Base-by-base conservation (phyloP, 2,113 vertebrate species). In the Aspidoscelis tigris region DNA sequence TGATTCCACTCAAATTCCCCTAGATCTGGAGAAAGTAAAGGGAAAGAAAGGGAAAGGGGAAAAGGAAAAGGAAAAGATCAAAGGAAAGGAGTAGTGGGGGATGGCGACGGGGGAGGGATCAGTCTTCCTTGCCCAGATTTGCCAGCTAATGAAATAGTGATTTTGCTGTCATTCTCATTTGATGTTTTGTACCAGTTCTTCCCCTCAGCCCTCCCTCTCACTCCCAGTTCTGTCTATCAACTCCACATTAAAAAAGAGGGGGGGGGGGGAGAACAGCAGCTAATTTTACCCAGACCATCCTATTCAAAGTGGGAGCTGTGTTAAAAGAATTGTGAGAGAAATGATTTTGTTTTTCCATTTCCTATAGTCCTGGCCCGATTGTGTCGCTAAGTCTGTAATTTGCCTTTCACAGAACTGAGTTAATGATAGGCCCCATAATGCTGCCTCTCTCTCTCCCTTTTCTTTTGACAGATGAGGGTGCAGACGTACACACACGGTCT, bases 271-370 rank as follows among this genome's bases (percentile, higher is more conserved):
- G n/a, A 33, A 33, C 72, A 43, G 33, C 53, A 71, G 66, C 43
- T 82, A 75, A 81, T 87, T 87, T 80, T 71, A 71, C 78, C 47
- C 43, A 5, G 14, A 3, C 75, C 75, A 2, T 39, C 14, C 26
- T 72, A 26, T 0, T 0, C 68, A 81, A 90, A 39, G 39, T 82
- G 66, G 69, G 58, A 58, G 3, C 1, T 26, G 22, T 82, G 74
- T 16, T 0, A 7, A 76, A 86, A 78, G 82, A 92, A 91, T 80
- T 76, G 0, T 0, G 78, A 76, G 75, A 74, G 80, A 90, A 89
- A 77, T 89, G 82, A 81, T 88, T 92, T 92, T 91, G 86, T 4
- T 89, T 90, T 88, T 88, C 90, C 79, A 78, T 93, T 89, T 91
- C 88, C 88, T 72, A 80, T 82, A 16, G 9, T 84, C 88, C 24